phyloP scores from a whole-genome alignment of 2,888 invertebrate species.

The Ochropleura leucogaster region DNA sequence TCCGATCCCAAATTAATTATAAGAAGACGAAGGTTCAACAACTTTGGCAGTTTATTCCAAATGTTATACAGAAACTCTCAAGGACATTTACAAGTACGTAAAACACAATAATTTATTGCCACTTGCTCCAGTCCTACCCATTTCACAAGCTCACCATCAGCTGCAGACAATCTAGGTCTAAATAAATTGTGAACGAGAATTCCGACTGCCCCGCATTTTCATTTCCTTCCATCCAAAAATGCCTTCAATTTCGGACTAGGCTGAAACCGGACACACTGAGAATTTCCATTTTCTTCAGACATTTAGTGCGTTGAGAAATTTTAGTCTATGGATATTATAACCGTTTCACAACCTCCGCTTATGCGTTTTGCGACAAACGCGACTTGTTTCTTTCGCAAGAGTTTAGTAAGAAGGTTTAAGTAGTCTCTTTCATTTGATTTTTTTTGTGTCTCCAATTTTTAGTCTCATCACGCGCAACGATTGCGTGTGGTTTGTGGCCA shows the following conservation, averaged over 20 bases:
- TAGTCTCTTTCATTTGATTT: background rate
- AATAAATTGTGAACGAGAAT: slow-evolving; percentile 47
- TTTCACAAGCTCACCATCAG: slow-evolving; percentile 42
- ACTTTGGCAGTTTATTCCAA: slow-evolving; percentile 21
- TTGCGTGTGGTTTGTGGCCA: background rate
- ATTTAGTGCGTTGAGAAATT: slow-evolving; percentile 41
- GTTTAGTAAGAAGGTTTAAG: background rate
- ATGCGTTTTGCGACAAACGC: background rate
- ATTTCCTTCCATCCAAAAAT: slow-evolving; percentile 58
- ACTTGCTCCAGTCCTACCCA: slow-evolving; percentile 28
- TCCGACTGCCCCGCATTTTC: slow-evolving; percentile 44
- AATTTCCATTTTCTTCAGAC: slow-evolving; percentile 50
- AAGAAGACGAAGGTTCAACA: slow-evolving; percentile 1
- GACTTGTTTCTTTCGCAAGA: background rate
- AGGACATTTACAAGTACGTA: slow-evolving; percentile 38
- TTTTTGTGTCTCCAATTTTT: background rate
- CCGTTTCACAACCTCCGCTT: background rate
- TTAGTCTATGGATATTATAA: slow-evolving; percentile 13
- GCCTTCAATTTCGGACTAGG: slow-evolving; percentile 49
- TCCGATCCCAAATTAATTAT: background rate
- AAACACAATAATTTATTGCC: slow-evolving; percentile 46
- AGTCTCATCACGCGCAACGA: background rate
- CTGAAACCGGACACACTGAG: slow-evolving; percentile 53
- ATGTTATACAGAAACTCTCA: slow-evolving; percentile 31
- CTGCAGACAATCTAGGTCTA: slow-evolving; percentile 43